A percentile compares a stretch with the other conserved stretches of the same genome.
Evolutionary conservation across 2,888 invertebrate species (phyloP).

Genomic region (Habroteleia sp.): DNA sequence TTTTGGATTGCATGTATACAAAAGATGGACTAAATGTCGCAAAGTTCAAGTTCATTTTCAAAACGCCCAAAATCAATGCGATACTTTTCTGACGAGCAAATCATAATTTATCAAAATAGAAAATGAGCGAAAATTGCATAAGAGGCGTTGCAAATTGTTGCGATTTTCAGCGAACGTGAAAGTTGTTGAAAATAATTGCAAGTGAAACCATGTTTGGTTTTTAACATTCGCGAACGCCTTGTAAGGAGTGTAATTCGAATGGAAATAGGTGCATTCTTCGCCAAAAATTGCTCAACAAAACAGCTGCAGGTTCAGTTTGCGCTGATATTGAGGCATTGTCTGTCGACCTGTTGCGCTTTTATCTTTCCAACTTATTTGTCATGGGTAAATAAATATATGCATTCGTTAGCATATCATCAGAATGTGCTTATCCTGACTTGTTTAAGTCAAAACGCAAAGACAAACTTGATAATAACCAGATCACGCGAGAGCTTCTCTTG

Average conservation of each 20-base stretch:
- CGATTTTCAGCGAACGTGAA: slow-evolving; percentile 42
- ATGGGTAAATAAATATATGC: slow-evolving; percentile 25
- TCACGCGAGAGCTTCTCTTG: too few species aligned
- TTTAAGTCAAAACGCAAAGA: too few species aligned
- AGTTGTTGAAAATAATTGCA: slow-evolving; percentile 46
- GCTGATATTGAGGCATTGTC: slow-evolving; percentile 34
- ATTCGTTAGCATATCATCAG: slow-evolving; percentile 4
- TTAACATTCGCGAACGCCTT: slow-evolving; percentile 17
- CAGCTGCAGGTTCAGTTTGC: slow-evolving; percentile 35
- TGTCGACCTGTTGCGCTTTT: slow-evolving; percentile 60
- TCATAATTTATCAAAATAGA: neutral
- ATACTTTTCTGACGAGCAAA: slow-evolving; percentile 4
- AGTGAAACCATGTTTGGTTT: slow-evolving; percentile 34
- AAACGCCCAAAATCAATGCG: too few species aligned
- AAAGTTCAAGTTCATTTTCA: slow-evolving; percentile 1
- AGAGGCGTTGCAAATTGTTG: slow-evolving; percentile 23
- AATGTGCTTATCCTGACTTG: slow-evolving; percentile 4
- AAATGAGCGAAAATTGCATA: slow-evolving; percentile 25
- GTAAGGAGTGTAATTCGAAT: slow-evolving; percentile 15
- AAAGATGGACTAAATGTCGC: too few species aligned
- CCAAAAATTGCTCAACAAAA: slow-evolving; percentile 28
- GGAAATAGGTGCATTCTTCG: slow-evolving; percentile 8
- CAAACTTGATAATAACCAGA: too few species aligned
- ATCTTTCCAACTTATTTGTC: slow-evolving; percentile 49
- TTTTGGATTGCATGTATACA: too few species aligned